A percentile compares a stretch with the other conserved stretches of the same genome.
These are phyloP conservation scores for Odontomachus brunneus DNA, from an alignment of 1,140 invertebrate genomes.

Conservation along the genomic window DNA sequence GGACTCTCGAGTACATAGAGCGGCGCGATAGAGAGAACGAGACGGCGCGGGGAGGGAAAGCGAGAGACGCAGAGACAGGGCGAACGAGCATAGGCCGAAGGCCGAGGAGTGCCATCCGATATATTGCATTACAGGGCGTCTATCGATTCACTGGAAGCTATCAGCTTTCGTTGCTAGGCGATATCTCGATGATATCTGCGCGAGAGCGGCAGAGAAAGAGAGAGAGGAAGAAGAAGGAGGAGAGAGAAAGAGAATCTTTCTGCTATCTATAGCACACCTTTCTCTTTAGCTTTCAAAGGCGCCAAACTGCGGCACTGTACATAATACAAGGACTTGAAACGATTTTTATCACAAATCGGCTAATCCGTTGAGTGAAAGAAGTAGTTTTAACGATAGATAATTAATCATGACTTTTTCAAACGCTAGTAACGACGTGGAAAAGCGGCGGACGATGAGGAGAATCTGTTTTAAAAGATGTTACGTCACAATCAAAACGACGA, in stretches of 20 bases:
- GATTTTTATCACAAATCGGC: conserved; percentile 31
- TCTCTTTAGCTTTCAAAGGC: conserved; percentile 33
- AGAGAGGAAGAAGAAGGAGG: background rate
- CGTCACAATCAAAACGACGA: too few species aligned
- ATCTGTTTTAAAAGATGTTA: background rate
- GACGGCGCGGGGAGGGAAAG: conserved; percentile 7
- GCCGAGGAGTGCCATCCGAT: conserved; percentile 72
- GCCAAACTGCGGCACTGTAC: background rate
- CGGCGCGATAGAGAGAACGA: conserved; percentile 39
- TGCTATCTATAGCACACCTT: conserved; percentile 15
- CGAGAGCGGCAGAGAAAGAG: conserved; percentile 30
- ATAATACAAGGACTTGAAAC: conserved; percentile 1
- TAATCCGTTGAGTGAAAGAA: background rate
- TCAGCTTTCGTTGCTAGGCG: conserved; percentile 82
- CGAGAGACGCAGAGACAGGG: conserved; percentile 49
- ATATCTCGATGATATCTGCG: conserved; percentile 79
- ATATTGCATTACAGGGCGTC: conserved; percentile 77
- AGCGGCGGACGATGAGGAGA: too few species aligned
- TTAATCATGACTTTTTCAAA: background rate
- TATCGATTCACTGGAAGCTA: conserved; percentile 80
- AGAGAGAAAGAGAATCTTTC: conserved; percentile 19
- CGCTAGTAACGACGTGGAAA: background rate
- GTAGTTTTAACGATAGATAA: background rate
- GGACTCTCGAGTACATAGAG: conserved; percentile 48
- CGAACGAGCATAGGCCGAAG: conserved; percentile 65